phyloP scores from a whole-genome alignment of 2,888 invertebrate genomes.

The Nycteola revayana region DNA sequence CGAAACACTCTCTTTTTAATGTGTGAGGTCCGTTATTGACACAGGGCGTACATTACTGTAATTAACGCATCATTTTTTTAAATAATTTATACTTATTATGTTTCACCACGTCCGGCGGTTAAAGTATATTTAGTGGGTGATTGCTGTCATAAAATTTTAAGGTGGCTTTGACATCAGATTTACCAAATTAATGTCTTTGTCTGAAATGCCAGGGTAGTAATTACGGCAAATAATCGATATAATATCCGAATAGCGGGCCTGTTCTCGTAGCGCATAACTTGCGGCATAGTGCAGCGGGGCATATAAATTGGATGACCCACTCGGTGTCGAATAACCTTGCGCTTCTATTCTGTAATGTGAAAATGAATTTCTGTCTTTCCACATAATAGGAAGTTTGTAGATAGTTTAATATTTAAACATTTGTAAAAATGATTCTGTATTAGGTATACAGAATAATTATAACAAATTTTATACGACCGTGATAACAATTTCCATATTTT shows the following conservation, averaged over 20 bases:
- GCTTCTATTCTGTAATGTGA: conserved; percentile 45
- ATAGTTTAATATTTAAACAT: no score
- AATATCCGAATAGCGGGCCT: conserved; percentile 29
- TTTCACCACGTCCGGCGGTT: conserved; percentile 30
- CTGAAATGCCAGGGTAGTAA: conserved; percentile 27
- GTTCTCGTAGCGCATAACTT: conserved; percentile 45
- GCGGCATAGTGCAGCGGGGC: conserved; percentile 48
- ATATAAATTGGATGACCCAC: conserved; percentile 66
- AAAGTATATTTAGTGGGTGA: conserved; percentile 30
- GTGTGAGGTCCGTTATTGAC: conserved; percentile 68
- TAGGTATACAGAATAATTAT: no score
- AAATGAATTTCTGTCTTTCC: no score
- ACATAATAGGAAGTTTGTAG: no score
- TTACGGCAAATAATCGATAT: conserved; percentile 29
- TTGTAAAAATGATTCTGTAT: no score
- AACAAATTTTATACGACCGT: no score
- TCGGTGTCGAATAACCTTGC: conserved; percentile 57
- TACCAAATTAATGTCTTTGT: conserved; percentile 30
- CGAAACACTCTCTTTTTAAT: conserved; percentile 67
- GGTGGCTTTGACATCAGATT: conserved; percentile 35
- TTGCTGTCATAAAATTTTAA: conserved; percentile 31
- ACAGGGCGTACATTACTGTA: conserved; percentile 54
- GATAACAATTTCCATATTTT: no score
- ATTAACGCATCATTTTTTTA: conserved; percentile 53
- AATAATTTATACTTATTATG: conserved; percentile 36